phyloP scores from a whole-genome alignment of 2,888 invertebrate genomes.

The Spodoptera exigua region DNA sequence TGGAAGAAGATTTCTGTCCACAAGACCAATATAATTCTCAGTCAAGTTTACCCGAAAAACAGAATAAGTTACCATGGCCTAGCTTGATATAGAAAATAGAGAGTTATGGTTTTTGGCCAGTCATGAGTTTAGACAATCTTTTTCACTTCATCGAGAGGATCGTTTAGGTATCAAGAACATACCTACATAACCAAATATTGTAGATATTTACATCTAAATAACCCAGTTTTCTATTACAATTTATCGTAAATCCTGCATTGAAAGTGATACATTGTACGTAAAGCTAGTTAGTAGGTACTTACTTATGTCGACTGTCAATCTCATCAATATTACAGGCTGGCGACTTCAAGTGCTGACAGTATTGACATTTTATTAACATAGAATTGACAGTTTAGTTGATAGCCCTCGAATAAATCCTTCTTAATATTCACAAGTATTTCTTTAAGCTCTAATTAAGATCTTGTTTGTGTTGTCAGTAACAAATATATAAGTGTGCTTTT shows the following conservation, averaged over 20 bases:
- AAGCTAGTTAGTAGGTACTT: conserved; percentile 45
- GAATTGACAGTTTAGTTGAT: conserved; percentile 59
- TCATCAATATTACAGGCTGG: conserved; percentile 57
- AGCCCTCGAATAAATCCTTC: conserved; percentile 36
- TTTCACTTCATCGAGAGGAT: too few relatives aligned
- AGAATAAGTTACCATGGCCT: too few relatives aligned
- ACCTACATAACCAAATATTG: too few relatives aligned
- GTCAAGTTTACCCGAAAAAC: too few relatives aligned
- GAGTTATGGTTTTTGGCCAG: too few relatives aligned
- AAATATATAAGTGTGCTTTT: too few relatives aligned
- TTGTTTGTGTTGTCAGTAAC: conserved; percentile 6
- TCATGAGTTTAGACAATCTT: too few relatives aligned
- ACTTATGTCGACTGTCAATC: conserved; percentile 53
- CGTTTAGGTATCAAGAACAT: too few relatives aligned
- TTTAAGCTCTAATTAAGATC: conserved; percentile 41
- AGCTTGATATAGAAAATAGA: too few relatives aligned
- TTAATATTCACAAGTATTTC: conserved; percentile 54
- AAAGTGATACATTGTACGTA: conserved; percentile 49
- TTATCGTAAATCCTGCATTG: conserved; percentile 53
- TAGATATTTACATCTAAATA: conserved; percentile 2
- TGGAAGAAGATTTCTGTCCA: too few relatives aligned
- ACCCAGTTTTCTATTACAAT: conserved; percentile 50
- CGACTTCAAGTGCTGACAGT: conserved; percentile 54
- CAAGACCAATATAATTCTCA: too few relatives aligned
- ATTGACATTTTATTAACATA: conserved; percentile 59